Conservation (phyloP, 2,888 invertebrate species). For the Odontocerum albicorne region DNA sequence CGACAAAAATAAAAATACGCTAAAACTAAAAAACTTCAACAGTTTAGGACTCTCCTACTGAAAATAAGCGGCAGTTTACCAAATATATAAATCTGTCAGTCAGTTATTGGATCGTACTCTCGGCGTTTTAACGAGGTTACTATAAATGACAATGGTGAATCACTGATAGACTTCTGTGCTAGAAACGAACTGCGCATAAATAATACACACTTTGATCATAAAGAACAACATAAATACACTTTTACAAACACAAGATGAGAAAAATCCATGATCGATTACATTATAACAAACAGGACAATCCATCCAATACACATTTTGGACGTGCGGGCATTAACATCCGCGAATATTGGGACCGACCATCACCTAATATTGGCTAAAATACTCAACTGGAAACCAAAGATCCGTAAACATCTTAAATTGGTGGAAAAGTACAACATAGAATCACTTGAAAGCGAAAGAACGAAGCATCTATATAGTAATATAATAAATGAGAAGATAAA, state of each 20-base stretch:
- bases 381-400: slow-evolving; percentile 13
- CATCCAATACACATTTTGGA: slow-evolving; percentile 24
- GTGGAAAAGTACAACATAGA: slow-evolving; percentile 13
- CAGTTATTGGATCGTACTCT: too few species aligned
- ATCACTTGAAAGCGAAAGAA: slow-evolving; percentile 21
- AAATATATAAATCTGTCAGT: too few species aligned
- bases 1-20: too few species aligned
- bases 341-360: slow-evolving; percentile 27
- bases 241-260: slow-evolving; percentile 26
- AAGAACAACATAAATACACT: slow-evolving; percentile 28
- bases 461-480: slow-evolving; percentile 6
- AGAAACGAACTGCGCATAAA: slow-evolving; percentile 18
- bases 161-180: slow-evolving; percentile 29
- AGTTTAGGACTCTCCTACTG: too few species aligned
- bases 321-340: slow-evolving; percentile 22
- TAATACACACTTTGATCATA: slow-evolving; percentile 29
- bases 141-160: slow-evolving; percentile 27
- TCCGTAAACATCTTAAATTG: slow-evolving; percentile 4
- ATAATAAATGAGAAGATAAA: slow-evolving; percentile 14
- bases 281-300: slow-evolving; percentile 25
- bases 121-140: slow-evolving; percentile 28
- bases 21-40: too few species aligned
- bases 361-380: slow-evolving; percentile 22
- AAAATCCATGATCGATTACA: slow-evolving; percentile 26
- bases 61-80: too few species aligned